Conservation (phyloP, 2,113 vertebrate species). For the Sisor rabdophorus region DNA sequence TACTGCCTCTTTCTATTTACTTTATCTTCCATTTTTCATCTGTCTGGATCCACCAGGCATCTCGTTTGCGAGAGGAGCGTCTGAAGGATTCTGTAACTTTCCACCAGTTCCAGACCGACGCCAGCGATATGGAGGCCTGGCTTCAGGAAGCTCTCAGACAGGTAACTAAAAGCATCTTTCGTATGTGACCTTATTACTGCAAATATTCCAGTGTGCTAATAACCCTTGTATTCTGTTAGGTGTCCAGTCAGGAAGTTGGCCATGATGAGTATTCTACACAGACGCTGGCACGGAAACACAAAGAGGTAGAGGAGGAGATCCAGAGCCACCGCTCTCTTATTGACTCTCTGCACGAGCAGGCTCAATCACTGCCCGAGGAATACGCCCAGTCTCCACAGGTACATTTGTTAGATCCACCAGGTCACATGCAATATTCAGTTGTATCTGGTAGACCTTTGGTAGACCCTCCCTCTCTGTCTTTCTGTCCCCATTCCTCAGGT, state of each 20-base stretch:
- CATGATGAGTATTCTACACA: constrained; percentile 89
- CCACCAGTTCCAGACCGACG: constrained; percentile 87
- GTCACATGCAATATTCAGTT: neutral
- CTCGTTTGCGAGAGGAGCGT: constrained; percentile 70
- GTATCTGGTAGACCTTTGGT: neutral
- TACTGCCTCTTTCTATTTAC: neutral
- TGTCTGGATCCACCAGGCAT: constrained; percentile 57
- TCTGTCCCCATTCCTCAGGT: constrained; percentile 50
- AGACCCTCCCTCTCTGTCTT: constrained; percentile 3
- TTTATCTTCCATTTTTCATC: neutral
- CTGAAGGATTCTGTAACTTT: constrained; percentile 78
- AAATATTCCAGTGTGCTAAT: neutral
- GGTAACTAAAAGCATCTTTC: constrained; percentile 23
- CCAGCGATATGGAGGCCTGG: constrained; percentile 86
- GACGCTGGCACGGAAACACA: constrained; percentile 83
- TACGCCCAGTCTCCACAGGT: constrained; percentile 64
- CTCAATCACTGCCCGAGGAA: constrained; percentile 61
- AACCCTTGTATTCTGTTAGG: constrained; percentile 39
- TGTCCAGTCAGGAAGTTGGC: constrained; percentile 84
- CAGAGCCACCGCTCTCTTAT: constrained; percentile 77
- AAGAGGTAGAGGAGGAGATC: constrained; percentile 87
- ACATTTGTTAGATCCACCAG: neutral
- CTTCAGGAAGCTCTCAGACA: constrained; percentile 78
- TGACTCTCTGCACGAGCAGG: constrained; percentile 81
- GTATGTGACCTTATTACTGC: no score